Base-by-base conservation (phyloP, 2,888 invertebrate species). In the Drosophila austrosaltans region DNA sequence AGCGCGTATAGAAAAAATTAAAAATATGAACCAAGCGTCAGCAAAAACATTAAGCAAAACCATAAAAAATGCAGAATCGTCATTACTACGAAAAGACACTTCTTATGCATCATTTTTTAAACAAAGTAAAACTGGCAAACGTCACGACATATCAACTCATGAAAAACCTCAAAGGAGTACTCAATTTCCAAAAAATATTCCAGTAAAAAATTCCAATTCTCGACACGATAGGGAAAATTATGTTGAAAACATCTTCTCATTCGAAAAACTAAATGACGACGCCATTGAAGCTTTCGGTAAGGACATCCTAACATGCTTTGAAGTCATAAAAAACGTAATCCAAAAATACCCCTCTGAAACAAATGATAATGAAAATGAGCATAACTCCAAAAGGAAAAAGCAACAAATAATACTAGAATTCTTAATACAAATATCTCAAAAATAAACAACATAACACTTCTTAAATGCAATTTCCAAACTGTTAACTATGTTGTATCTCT, bases 381-480 rank as follows among this genome's bases (percentile, higher is more conserved):
- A 28, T 28, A 2, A 28, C 28, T 28, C 28, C 2, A 28, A 28
- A 3, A 28, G 3, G 28, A 12, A n/a, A 28, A 53, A 53, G 3
- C 53, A 53, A 53, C 2, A 25, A 12, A 10, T 53, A 28, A 1
- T 53, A 4, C 2, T 53, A 10, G 53, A 42, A 53, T 53, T 28
- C 28, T n/a, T n/a, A 3, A 6, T 53, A 12, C 10, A 53, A 25
- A 22, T 53, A 8, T 25, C 53, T 12, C 53, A 53, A 12, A n/a
- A n/a, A n/a, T n/a, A n/a, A n/a, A n/a, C 25, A 53, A 3, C 5
- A 53, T 28, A n/a, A 25, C n/a, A 12, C 2, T 3, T 4, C 10
- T 53, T 28, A 53, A 53, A n/a, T 28, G 28, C 12, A 28, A 28
- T 1, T 53, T 53, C 8, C 53, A 69, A 32, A 69, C 65, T 1